Evolutionary conservation across 1,140 invertebrate genomes (phyloP).

Genomic region (Drosophila ohnishii): DNA sequence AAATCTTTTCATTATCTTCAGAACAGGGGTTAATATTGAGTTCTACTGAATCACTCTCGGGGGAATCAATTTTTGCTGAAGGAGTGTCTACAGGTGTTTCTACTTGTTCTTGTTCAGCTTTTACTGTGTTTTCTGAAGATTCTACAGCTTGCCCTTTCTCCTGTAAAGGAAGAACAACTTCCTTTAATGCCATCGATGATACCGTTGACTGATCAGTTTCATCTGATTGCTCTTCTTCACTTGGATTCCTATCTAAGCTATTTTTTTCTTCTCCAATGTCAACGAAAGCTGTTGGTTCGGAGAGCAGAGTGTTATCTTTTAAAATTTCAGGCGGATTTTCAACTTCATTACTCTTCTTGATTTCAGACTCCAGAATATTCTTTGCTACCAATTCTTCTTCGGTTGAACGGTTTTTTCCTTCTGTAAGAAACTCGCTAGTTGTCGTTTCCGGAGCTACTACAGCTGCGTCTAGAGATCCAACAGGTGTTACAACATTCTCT

Average conservation of each 20-base stretch:
- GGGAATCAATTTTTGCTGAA: neutral
- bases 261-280: neutral
- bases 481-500: neutral
- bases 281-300: neutral
- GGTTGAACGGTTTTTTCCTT: neutral
- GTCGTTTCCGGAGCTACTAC: neutral
- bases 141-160: slow-evolving; percentile 9
- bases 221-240: slow-evolving; percentile 15
- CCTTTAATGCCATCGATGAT: slow-evolving; percentile 14
- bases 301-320: neutral
- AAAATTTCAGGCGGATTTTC: neutral
- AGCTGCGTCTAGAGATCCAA: neutral
- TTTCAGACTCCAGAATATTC: slow-evolving; percentile 1
- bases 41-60: neutral
- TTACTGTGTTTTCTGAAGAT: neutral
- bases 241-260: neutral
- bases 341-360: neutral
- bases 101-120: neutral
- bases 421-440: neutral
- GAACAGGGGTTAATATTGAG: neutral
- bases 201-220: slow-evolving; percentile 48
- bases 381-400: neutral
- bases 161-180: neutral
- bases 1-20: neutral
- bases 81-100: neutral